A percentile compares a stretch with the other conserved stretches of the same genome.
phyloP scores from a whole-genome alignment of 2,797 vertebrate genomes.

The Okamejei kenojei region DNA sequence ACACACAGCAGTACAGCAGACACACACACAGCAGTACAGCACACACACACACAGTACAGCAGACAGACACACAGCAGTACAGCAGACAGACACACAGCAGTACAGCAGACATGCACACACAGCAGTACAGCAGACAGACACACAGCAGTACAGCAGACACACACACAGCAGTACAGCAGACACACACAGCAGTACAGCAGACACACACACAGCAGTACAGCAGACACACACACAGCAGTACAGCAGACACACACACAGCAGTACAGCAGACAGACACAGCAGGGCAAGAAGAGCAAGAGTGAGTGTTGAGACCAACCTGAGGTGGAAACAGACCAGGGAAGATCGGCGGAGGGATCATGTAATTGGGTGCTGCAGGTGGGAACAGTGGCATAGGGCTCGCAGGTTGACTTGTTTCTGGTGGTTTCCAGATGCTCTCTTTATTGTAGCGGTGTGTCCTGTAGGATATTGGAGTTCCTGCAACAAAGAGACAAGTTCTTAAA shows the following conservation, averaged over 20 bases:
- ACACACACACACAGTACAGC: no score
- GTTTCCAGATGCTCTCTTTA: conserved; percentile 69
- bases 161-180: no score
- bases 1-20: no score
- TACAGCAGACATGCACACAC: no score
- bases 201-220: no score
- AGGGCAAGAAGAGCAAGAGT: neutral
- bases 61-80: no score
- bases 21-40: no score
- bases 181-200: no score
- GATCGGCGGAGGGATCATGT: conserved; percentile 54
- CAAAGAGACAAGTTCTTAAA: conserved; percentile 17
- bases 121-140: no score
- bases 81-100: no score
- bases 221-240: no score
- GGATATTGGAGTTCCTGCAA: conserved; percentile 64
- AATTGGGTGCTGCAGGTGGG: conserved; percentile 49
- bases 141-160: no score
- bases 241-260: neutral
- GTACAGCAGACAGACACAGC: neutral
- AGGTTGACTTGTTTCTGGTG: conserved; percentile 49
- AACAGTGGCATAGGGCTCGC: conserved; percentile 56
- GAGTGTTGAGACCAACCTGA: conserved; percentile 44
- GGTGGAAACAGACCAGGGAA: conserved; percentile 54
- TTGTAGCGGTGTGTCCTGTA: conserved; percentile 67